Conservation (phyloP, 2,888 invertebrate genomes). For the Rhagonycha lutea region DNA sequence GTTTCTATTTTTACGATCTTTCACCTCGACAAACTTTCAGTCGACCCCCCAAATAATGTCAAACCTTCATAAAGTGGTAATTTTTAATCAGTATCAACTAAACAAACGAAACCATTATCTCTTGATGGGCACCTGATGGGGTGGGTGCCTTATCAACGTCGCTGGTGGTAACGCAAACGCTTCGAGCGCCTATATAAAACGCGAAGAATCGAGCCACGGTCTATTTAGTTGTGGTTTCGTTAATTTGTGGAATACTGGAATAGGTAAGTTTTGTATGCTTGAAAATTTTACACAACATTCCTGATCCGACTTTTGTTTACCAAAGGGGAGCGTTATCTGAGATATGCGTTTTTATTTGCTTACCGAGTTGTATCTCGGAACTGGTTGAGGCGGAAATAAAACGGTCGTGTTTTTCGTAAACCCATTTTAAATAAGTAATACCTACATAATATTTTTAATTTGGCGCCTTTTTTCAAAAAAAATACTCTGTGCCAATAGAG, state of each 20-base stretch:
- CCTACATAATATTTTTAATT: neutral
- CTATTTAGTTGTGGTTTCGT: neutral
- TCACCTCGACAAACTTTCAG: neutral
- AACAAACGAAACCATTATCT: neutral
- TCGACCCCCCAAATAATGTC: neutral
- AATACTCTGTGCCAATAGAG: neutral
- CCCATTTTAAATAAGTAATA: neutral
- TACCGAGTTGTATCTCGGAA: neutral
- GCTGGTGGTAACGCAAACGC: constrained; percentile 5
- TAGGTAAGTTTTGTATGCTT: neutral
- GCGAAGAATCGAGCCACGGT: neutral
- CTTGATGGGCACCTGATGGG: neutral
- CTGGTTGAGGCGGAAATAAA: neutral
- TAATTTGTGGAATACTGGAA: neutral
- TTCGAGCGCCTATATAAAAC: neutral
- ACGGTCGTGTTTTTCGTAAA: neutral
- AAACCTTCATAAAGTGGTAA: neutral
- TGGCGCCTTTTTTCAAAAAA: neutral
- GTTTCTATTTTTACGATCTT: too few relatives aligned
- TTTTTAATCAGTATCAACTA: neutral
- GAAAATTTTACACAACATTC: neutral
- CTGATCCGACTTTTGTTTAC: constrained; percentile 22
- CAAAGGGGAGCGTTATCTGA: constrained; percentile 42
- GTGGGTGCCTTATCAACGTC: constrained; percentile 14
- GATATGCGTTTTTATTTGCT: constrained; percentile 36